A percentile compares a stretch with the other conserved stretches of the same genome.
Conservation (phyloP, 2,797 vertebrate genomes). For the Typhlichthys eigenmanni region DNA sequence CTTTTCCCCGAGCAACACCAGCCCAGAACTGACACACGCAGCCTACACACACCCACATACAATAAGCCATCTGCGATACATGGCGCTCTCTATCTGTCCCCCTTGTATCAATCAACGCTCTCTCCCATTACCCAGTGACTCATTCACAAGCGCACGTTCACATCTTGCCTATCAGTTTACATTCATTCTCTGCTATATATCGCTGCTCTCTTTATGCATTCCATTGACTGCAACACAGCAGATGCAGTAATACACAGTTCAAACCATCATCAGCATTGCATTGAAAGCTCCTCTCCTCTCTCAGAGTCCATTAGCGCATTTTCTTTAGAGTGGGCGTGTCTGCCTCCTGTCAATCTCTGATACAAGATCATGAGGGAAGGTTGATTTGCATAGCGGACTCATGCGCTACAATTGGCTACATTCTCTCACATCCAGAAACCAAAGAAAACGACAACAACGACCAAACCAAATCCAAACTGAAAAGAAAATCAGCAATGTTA, state of each 20-base stretch:
- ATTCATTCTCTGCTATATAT: slow-evolving; percentile 1
- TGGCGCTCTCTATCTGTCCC: slow-evolving; percentile 7
- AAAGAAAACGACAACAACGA: slow-evolving; percentile 34
- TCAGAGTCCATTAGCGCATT: slow-evolving; percentile 54
- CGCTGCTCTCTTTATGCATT: slow-evolving; percentile 50
- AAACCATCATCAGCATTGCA: slow-evolving; percentile 69
- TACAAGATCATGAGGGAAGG: slow-evolving; percentile 76
- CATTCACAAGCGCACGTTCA: slow-evolving; percentile 48
- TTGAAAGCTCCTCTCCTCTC: slow-evolving; percentile 44
- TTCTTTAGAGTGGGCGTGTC: slow-evolving; percentile 61
- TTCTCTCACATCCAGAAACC: slow-evolving; percentile 76
- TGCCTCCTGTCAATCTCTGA: slow-evolving; percentile 74
- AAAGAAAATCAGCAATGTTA: slow-evolving; percentile 52
- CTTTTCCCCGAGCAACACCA: slow-evolving; percentile 81
- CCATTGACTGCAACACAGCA: slow-evolving; percentile 55
- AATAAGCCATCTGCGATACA: slow-evolving; percentile 29
- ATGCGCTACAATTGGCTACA: slow-evolving; percentile 83
- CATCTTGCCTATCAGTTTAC: slow-evolving; percentile 13
- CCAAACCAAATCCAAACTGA: slow-evolving; percentile 44
- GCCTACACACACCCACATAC: slow-evolving; percentile 62
- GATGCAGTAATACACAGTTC: slow-evolving; percentile 68
- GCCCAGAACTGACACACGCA: slow-evolving; percentile 64
- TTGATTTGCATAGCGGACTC: slow-evolving; percentile 84
- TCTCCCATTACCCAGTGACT: slow-evolving; percentile 4
- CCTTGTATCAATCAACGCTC: neutral